Percentiles rank a stretch among this genome's conserved stretches.
phyloP scores from a whole-genome alignment of 2,797 vertebrate species.

The Aplochiton taeniatus region DNA sequence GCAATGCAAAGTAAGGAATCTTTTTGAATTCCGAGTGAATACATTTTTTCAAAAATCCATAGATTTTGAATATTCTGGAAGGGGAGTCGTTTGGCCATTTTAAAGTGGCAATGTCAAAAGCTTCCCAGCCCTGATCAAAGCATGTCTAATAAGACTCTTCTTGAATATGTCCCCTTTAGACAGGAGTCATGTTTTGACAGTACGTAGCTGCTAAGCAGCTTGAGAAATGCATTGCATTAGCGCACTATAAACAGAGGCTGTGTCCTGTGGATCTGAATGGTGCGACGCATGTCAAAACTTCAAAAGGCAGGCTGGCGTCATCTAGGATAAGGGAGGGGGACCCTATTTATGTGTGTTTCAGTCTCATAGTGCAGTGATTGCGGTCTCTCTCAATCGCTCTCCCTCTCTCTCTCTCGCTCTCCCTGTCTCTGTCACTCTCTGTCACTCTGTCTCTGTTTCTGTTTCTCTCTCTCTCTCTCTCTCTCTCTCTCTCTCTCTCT shows the following conservation, averaged over 20 bases:
- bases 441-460: not conserved
- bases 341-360: not conserved
- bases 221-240: too few relatives aligned
- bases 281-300: constrained; percentile 1
- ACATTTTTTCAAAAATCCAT: constrained; percentile 45
- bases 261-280: too few relatives aligned
- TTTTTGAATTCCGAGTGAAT: constrained; percentile 44
- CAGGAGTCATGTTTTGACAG: too few relatives aligned
- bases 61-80: constrained; percentile 11
- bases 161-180: too few relatives aligned
- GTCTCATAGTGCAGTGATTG: not conserved
- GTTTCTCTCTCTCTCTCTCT: constrained; percentile 3
- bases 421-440: not conserved
- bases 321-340: not conserved
- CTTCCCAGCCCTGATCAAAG: too few relatives aligned
- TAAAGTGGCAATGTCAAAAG: not conserved
- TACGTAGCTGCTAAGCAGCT: too few relatives aligned
- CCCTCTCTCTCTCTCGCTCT: not conserved
- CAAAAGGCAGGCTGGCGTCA: not conserved
- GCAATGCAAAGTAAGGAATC: constrained; percentile 61
- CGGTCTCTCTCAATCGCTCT: not conserved
- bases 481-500: not conserved
- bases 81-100: not conserved
- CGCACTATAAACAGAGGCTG: too few relatives aligned
- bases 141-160: too few relatives aligned